Conservation (phyloP, 2,113 vertebrate species). For the cattle (Bos taurus) region DNA sequence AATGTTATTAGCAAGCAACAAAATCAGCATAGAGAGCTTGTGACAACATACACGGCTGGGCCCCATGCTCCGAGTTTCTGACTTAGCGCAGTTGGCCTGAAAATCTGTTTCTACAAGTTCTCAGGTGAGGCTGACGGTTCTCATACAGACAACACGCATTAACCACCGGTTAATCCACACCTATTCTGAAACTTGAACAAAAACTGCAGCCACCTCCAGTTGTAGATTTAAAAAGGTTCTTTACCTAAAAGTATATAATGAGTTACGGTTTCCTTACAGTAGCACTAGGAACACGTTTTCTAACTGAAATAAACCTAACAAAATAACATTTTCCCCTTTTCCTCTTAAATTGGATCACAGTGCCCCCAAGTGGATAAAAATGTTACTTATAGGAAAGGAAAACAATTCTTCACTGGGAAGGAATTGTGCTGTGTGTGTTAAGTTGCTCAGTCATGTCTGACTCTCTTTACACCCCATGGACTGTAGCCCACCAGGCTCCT, state of each 20-base stretch:
- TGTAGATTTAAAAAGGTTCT: background rate
- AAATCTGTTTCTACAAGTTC: background rate
- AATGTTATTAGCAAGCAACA: background rate
- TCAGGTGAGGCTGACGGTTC: accelerated
- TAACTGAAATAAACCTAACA: background rate
- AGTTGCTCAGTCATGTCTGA: accelerated
- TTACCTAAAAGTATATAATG: background rate
- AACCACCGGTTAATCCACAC: background rate
- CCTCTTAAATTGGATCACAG: constrained; percentile 75
- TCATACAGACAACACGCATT: background rate
- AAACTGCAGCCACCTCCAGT: background rate
- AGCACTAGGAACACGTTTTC: background rate
- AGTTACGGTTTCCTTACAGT: background rate
- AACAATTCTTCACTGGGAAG: background rate
- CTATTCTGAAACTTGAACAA: background rate
- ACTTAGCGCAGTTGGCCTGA: background rate
- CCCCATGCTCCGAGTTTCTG: background rate
- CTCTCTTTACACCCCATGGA: background rate
- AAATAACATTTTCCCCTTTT: background rate
- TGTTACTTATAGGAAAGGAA: constrained; percentile 21
- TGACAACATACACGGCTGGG: background rate
- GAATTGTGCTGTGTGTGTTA: background rate
- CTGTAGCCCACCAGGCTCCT: background rate
- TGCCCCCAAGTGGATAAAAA: constrained; percentile 82
- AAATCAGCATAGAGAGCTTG: background rate